Evolutionary conservation across 2,888 invertebrate species (phyloP), one percentile per base, ranked within the genome.

Genomic region (Orthonychiurus folsomi): DNA sequence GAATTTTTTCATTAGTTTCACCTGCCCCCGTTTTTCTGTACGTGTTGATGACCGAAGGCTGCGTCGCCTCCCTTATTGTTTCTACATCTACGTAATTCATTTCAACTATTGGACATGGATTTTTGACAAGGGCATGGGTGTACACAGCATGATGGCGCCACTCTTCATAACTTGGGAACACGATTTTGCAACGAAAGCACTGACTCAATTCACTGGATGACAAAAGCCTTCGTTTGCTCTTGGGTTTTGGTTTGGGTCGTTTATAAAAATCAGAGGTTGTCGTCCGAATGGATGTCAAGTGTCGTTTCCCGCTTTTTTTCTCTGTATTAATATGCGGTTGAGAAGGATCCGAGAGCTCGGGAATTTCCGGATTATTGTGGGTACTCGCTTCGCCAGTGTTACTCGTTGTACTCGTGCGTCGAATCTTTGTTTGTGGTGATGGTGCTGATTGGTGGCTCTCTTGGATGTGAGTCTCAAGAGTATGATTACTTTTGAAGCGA

Each of bases 61-160:
- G 27, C 18, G 27, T 27, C 3, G 21, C 50, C 9, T 53, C 37
- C 2, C 25, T 54, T 52, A 52, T 20, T 12, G 52, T 21, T 52
- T 23, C 12, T n/a, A 21, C 24, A 20, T 61, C 63, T 1, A 69
- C 64, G 62, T 66, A 66, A 52, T 69, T 69, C 68, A 69, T 65
- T 56, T 66, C 68, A 23, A 69, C 66, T 9, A 69, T 69, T 3
- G 68, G 68, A n/a, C 61, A 69, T 1, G 68, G 68, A 48, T 64
- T 65, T 26, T 65, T 66, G 9, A 62, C 56, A 53, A 64, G 28
- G 47, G 66, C 65, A 25, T 69, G 68, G 2, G 61, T 47, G 59
- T 61, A 66, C 1, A 66, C 66, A 1, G 63, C 68, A 50, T 69
- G 68, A 25, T 61, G 37, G 50, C 65, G 59, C 66, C 66, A 69